Evolutionary conservation across 2,888 invertebrate genomes (phyloP).

Genomic region (Epsilonema sp.): DNA sequence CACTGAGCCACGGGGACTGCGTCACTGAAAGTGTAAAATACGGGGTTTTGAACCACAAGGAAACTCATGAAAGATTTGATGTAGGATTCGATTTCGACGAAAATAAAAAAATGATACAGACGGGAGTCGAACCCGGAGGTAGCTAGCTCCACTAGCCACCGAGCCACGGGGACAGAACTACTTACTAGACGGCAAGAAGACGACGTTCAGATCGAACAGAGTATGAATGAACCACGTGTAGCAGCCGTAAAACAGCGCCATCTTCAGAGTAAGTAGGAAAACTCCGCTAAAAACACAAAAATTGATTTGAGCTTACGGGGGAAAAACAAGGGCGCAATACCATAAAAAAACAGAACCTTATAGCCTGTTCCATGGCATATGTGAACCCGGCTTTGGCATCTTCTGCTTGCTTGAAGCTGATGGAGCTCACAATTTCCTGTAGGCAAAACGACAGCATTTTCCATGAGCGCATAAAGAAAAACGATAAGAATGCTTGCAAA

Average conservation of each 20-base stretch:
- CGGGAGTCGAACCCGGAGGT: too few relatives aligned
- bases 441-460: too few relatives aligned
- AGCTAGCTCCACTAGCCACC: too few relatives aligned
- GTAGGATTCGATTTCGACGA: too few relatives aligned
- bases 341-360: conserved; percentile 24
- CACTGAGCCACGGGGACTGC: not conserved
- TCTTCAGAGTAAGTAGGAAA: conserved; percentile 82
- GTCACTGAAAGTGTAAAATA: too few relatives aligned
- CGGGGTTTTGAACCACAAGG: too few relatives aligned
- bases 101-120: too few relatives aligned
- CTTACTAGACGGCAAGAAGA: conserved; percentile 73
- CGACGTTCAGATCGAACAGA: conserved; percentile 72
- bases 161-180: too few relatives aligned
- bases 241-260: conserved; percentile 85
- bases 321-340: too few relatives aligned
- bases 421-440: conserved; percentile 35
- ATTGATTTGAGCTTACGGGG: too few relatives aligned
- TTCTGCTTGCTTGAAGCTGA: conserved; percentile 1
- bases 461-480: too few relatives aligned
- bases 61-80: too few relatives aligned
- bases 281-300: conserved; percentile 56
- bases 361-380: conserved; percentile 35
- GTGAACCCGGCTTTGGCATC: conserved; percentile 34
- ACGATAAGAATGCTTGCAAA: conserved; percentile 37
- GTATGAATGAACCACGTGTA: conserved; percentile 97